A percentile compares a stretch with the other conserved stretches of the same genome.
phyloP scores from a whole-genome alignment of 2,888 invertebrate species.

The Coenonympha glycerion region DNA sequence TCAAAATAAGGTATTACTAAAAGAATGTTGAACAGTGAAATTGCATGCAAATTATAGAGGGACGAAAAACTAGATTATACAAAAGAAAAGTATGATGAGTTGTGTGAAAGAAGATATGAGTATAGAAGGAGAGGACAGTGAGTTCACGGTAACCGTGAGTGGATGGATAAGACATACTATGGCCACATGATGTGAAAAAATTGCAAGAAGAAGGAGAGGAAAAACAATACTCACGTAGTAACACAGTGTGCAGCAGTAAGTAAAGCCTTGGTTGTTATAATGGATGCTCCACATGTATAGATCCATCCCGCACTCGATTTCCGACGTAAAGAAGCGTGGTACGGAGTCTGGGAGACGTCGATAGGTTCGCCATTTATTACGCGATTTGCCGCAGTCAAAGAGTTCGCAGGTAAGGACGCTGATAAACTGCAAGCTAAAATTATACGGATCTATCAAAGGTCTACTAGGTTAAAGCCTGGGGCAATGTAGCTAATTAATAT shows the following conservation, averaged over 20 bases:
- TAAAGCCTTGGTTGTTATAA: slow-evolving; percentile 45
- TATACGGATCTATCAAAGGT: not conserved
- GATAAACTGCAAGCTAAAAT: slow-evolving; percentile 8
- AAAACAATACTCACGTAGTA: slow-evolving; percentile 37
- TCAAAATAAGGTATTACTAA: no score
- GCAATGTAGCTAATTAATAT: no score
- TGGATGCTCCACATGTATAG: slow-evolving; percentile 59
- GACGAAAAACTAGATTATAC: no score
- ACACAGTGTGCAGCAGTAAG: slow-evolving; percentile 66
- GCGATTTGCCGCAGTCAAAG: slow-evolving; percentile 35
- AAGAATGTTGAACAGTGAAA: no score
- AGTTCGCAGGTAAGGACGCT: slow-evolving; percentile 7
- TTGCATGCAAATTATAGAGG: no score
- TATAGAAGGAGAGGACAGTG: not conserved
- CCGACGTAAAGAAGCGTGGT: slow-evolving; percentile 55
- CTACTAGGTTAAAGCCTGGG: not conserved
- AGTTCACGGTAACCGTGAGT: not conserved
- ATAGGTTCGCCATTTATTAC: slow-evolving; percentile 66
- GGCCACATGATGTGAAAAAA: no score
- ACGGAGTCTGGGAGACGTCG: slow-evolving; percentile 58
- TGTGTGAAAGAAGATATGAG: no score
- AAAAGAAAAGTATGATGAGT: no score
- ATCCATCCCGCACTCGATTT: slow-evolving; percentile 43
- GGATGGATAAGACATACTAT: no score
- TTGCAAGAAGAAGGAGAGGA: no score